Evolutionary conservation across 2,888 invertebrate genomes (phyloP).

Genomic region (Lycia hirtaria): DNA sequence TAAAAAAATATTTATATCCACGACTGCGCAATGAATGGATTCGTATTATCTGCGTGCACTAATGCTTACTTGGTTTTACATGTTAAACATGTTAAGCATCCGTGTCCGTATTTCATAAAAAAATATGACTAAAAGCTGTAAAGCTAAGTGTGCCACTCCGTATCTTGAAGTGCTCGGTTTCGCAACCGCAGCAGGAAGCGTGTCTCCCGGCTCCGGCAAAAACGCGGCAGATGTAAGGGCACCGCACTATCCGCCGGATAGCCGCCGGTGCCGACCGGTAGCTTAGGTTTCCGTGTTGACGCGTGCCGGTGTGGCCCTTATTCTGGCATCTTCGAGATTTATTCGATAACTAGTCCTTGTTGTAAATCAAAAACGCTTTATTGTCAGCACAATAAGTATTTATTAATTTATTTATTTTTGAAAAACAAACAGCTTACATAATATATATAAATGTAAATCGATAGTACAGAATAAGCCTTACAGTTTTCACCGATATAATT

Average conservation of each 20-base stretch:
- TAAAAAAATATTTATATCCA: too few relatives aligned
- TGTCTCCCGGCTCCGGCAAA: constrained; percentile 11
- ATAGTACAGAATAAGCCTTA: too few relatives aligned
- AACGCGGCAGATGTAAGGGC: constrained; percentile 15
- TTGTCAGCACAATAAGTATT: too few relatives aligned
- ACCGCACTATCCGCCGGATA: constrained; percentile 18
- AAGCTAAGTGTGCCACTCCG: constrained; percentile 9
- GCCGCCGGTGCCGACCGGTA: constrained; percentile 23
- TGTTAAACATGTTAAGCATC: not conserved
- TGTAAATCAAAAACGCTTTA: too few relatives aligned
- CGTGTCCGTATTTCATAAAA: not conserved
- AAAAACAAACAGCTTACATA: too few relatives aligned
- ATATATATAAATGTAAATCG: too few relatives aligned
- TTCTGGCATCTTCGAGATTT: too few relatives aligned
- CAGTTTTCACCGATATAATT: too few relatives aligned
- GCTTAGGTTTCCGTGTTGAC: constrained; percentile 23
- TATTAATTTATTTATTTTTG: too few relatives aligned
- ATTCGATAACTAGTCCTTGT: too few relatives aligned
- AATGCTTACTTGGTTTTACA: not conserved
- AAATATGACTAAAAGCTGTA: not conserved
- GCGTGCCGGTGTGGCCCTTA: constrained; percentile 7
- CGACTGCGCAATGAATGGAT: too few relatives aligned
- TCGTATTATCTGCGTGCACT: too few relatives aligned
- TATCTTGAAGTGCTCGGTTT: constrained; percentile 3
- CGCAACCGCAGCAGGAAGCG: constrained; percentile 21